These are phyloP conservation scores for Mesochorus sp. DNA, from an alignment of 2,888 invertebrate species.

Conservation along the genomic window DNA sequence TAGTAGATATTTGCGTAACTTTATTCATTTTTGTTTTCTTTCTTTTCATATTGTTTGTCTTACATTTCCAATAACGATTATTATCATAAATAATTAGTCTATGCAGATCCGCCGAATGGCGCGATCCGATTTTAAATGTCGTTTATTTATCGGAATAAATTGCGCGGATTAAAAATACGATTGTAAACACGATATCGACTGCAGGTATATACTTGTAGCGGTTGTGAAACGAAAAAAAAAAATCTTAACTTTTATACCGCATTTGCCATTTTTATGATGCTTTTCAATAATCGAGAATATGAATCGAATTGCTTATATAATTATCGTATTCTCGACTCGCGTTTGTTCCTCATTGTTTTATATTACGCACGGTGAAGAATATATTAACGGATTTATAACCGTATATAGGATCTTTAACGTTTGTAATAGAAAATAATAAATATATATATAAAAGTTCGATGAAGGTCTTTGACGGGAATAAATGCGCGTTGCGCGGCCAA, in stretches of 20 bases:
- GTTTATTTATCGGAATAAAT: too few relatives aligned
- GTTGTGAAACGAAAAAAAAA: too few relatives aligned
- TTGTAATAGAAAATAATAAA: constrained; percentile 10
- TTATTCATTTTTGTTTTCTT: neutral
- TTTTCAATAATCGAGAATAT: too few relatives aligned
- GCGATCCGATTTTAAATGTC: too few relatives aligned
- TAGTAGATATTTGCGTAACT: constrained; percentile 29
- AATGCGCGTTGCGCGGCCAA: constrained; percentile 41
- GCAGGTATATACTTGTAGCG: too few relatives aligned
- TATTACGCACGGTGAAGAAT: constrained; percentile 29
- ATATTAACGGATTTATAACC: constrained; percentile 48
- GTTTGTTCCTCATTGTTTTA: neutral
- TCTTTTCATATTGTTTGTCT: neutral
- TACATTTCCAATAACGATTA: neutral
- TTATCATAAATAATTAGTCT: too few relatives aligned
- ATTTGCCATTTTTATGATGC: too few relatives aligned
- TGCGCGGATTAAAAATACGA: too few relatives aligned
- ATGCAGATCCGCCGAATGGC: too few relatives aligned
- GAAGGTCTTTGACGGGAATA: constrained; percentile 29
- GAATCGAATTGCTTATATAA: neutral
- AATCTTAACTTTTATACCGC: too few relatives aligned
- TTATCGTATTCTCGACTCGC: neutral
- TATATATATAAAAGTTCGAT: constrained; percentile 9
- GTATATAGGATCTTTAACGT: neutral
- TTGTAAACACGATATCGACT: too few relatives aligned